Conservation (phyloP, 1,140 invertebrate species). For the Drosophila teissieri region DNA sequence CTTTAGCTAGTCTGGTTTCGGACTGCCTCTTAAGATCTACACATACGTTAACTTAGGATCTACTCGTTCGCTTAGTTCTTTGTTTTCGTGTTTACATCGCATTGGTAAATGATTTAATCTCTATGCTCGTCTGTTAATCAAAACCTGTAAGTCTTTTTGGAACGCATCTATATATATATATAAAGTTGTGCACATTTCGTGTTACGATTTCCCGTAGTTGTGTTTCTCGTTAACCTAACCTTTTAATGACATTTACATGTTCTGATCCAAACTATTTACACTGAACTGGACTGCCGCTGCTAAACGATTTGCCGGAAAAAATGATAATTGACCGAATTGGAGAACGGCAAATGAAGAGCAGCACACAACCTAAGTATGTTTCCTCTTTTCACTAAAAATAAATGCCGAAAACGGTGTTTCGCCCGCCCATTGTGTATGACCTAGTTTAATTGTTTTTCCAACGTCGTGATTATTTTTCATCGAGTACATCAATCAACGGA, state of each 20-base stretch:
- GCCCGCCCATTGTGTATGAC: constrained; percentile 24
- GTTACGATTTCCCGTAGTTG: constrained; percentile 41
- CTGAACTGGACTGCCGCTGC: constrained; percentile 66
- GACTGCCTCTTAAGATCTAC: constrained; percentile 38
- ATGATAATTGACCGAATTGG: constrained; percentile 81
- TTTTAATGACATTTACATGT: constrained; percentile 66
- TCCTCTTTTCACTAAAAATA: constrained; percentile 29
- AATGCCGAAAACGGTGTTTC: constrained; percentile 36
- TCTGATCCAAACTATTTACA: constrained; percentile 67
- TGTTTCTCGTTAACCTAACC: constrained; percentile 41
- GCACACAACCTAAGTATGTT: constrained; percentile 74
- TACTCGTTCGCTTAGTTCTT: constrained; percentile 47
- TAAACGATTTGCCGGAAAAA: constrained; percentile 50
- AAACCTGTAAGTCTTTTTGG: constrained; percentile 78
- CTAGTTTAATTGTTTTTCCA: constrained; percentile 45
- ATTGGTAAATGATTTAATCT: constrained; percentile 53
- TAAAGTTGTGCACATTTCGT: constrained; percentile 66
- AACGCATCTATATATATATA: constrained; percentile 66
- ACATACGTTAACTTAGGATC: constrained; percentile 62
- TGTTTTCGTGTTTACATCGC: constrained; percentile 39
- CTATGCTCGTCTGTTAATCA: constrained; percentile 49
- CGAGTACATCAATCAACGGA: constrained; percentile 53
- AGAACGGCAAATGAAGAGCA: constrained; percentile 63
- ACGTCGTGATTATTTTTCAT: constrained; percentile 27
- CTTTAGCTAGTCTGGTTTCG: constrained; percentile 52